Evolutionary conservation across 2,888 invertebrate genomes (phyloP).

Genomic region (Pseudococcus longispinus): DNA sequence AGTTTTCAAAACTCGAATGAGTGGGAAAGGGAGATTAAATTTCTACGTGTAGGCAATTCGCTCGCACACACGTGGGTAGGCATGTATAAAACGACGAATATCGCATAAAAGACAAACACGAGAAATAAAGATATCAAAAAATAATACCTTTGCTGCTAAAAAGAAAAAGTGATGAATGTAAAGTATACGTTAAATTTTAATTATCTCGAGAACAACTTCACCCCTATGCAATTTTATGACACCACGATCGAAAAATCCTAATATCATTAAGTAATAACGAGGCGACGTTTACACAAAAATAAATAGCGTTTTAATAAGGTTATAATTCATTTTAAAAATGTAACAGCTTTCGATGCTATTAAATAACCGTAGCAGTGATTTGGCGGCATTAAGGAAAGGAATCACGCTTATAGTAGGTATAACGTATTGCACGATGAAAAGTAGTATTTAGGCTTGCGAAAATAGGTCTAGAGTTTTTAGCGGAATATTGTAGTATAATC

Average conservation of each 20-base stretch:
- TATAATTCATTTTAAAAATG: constrained; percentile 14
- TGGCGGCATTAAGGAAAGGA: constrained; percentile 7
- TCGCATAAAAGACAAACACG: not conserved
- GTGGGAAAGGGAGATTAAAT: not conserved
- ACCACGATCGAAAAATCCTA: not conserved
- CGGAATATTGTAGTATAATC: constrained; percentile 40
- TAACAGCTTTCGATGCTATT: constrained; percentile 9
- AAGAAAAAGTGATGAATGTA: not conserved
- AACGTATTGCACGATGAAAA: constrained; percentile 33
- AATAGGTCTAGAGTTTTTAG: constrained; percentile 32
- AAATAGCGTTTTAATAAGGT: not conserved
- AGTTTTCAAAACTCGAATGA: not conserved
- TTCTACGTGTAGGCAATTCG: not conserved
- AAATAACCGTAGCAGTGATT: constrained; percentile 15
- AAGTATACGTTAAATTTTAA: not conserved
- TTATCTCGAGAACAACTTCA: not conserved
- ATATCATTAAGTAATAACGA: not conserved
- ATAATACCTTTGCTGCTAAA: too few species aligned
- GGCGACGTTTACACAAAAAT: not conserved
- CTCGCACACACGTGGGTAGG: not conserved
- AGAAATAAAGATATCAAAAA: not conserved
- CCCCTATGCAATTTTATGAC: not conserved
- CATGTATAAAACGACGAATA: not conserved
- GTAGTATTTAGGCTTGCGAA: constrained; percentile 23
- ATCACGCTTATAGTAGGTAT: not conserved